Evolutionary conservation across 1,140 invertebrate genomes (phyloP), one percentile per base, ranked within the genome.

Genomic region (Telenomus remus): DNA sequence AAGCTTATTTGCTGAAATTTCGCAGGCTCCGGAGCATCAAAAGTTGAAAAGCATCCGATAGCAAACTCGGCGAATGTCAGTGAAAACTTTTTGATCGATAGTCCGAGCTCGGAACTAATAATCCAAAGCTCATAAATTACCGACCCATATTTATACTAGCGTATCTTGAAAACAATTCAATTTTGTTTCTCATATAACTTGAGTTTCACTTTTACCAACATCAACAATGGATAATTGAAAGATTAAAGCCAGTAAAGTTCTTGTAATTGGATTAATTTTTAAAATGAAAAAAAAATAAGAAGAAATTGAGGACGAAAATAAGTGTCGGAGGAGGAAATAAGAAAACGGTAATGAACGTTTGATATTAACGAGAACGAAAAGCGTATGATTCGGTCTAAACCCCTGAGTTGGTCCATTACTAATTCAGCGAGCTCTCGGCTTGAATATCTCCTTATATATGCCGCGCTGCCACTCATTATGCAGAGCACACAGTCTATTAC

Each of bases 401-500:
- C 11, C 13, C 48, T 9, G 11, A 8, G 19, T 12, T 60, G 19
- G 4, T 12, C 19, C 43, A 37, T 42, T 61, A 60, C 19, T 44
- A 34, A 61, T 51, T 63, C 19, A 53, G 44, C 37, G 37, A n/a
- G 15, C 47, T 47, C 34, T 37, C 34, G 42, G 55, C 42, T 47
- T 9, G 12, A 49, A 46, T 44, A 57, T 51, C n/a, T 57, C 27
- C 9, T 57, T 19, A 37, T 42, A 34, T 33, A 51, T 69, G 43
- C n/a, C 48, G 57, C 47, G 57, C 57, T 51, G 64, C 12, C 57
- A 48, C 54, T 54, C 43, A 69, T 69, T 60, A 60, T 54, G 48
- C 49, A 60, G 14, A 48, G 10, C 15, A 60, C 44, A 69, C 48
- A 54, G 54, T 60, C 33, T 27, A 43, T 51, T 46, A 46, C 57